Percentiles rank a stretch among this genome's conserved stretches.
phyloP scores from a whole-genome alignment of 2,797 vertebrate genomes.

The Anniella stebbinsi region DNA sequence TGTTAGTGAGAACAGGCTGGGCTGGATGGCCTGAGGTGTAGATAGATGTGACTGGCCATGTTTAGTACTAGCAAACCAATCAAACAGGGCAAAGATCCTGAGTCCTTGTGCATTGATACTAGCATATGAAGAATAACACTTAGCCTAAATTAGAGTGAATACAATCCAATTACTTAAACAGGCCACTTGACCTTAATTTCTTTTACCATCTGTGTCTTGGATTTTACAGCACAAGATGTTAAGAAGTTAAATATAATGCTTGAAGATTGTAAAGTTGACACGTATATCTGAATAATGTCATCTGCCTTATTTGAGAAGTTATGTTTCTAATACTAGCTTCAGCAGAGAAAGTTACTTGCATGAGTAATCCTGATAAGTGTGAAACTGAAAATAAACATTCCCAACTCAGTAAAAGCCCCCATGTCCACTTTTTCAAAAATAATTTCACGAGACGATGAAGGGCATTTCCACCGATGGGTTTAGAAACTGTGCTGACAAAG shows the following conservation, averaged over 20 bases:
- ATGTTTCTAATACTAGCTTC: neutral
- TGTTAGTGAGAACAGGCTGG: neutral
- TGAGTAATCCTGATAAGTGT: neutral
- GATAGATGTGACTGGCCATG: neutral
- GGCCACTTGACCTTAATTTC: constrained; percentile 18
- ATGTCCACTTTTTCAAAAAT: neutral
- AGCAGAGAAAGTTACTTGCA: neutral
- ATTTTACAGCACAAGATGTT: neutral
- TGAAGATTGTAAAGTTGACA: neutral
- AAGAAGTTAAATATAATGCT: neutral
- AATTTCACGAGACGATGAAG: neutral
- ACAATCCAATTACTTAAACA: constrained; percentile 15
- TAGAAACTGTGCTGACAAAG: neutral
- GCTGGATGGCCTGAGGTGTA: neutral
- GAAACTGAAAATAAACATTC: neutral
- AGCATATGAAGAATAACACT: neutral
- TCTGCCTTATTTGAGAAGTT: neutral
- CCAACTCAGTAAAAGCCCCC: neutral
- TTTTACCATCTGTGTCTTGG: constrained; percentile 10
- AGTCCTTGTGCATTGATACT: neutral
- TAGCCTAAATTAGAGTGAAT: constrained; percentile 8
- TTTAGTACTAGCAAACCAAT: neutral
- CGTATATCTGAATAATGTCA: neutral
- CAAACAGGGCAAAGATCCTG: neutral
- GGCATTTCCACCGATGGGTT: neutral